These are phyloP conservation scores for Harpagifer antarcticus DNA, from an alignment of 2,797 vertebrate genomes.

Conservation along the genomic window DNA sequence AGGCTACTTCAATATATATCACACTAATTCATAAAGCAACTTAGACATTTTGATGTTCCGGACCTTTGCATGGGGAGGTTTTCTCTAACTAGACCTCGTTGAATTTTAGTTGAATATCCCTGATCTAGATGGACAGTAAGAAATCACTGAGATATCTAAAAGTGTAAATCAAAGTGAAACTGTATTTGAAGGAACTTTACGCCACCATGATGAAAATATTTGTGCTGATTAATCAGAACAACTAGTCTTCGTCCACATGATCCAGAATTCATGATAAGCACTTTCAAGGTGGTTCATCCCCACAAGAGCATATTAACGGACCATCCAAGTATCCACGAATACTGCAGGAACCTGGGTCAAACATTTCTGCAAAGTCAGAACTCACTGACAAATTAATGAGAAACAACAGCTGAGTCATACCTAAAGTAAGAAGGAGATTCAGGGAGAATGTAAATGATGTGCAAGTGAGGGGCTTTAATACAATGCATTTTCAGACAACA, in stretches of 20 bases:
- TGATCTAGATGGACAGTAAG: too few species aligned
- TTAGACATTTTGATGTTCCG: too few species aligned
- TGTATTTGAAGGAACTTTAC: background rate
- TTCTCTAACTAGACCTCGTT: too few species aligned
- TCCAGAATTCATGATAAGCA: constrained; percentile 34
- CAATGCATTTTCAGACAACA: background rate
- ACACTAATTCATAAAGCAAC: too few species aligned
- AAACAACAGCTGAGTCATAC: constrained; percentile 41
- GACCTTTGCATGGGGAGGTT: too few species aligned
- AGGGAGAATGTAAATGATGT: constrained; percentile 31
- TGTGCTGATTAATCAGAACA: constrained; percentile 36
- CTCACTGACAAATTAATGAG: constrained; percentile 68
- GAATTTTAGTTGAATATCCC: too few species aligned
- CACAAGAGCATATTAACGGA: constrained; percentile 57
- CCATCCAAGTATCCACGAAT: constrained; percentile 20
- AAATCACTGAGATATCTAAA: too few species aligned
- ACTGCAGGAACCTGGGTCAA: constrained; percentile 25
- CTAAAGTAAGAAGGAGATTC: constrained; percentile 18
- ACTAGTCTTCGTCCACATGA: constrained; percentile 3
- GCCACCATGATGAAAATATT: constrained; percentile 12
- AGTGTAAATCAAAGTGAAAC: background rate
- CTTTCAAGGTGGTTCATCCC: constrained; percentile 44
- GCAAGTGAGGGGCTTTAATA: constrained; percentile 3
- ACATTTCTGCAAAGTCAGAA: constrained; percentile 64
- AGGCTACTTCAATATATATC: too few species aligned